Base-by-base conservation (phyloP, 2,797 vertebrate genomes). In the Oreortyx pictus region DNA sequence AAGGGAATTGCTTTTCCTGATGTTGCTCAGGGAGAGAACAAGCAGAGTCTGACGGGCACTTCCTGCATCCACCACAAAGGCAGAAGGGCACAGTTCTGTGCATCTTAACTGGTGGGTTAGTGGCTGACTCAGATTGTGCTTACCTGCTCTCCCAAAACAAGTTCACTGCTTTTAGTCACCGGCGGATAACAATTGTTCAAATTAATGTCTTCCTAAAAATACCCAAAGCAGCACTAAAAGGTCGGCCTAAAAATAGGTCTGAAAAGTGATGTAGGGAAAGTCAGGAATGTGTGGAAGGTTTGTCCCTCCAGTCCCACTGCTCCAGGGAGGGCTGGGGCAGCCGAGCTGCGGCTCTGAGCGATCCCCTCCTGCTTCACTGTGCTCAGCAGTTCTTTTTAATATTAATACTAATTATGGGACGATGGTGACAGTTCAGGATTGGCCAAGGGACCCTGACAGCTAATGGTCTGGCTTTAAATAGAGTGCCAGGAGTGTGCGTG, bases 381-480 rank as follows among this genome's bases (percentile, higher is more conserved):
- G 82, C 80, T 84, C 89, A 79, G 71, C 1, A 1, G 49, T 86
- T 95, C 90, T 47, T 50, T 56, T 91, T 88, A 80, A 93, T 72
- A 59, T 91, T 88, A 80, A 93, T 72, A 37, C 11, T 37, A 37
- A 37, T 37, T 37, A 37, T 71, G 93, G 87, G 80, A 46, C 54
- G 91, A 49, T 27, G 44, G 31, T 74, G 83, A 88, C 75, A 24
- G 56, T 23, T 86, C 0, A 22, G 95, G 91, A 64, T 88, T 93
- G 93, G 95, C 92, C 57, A 27, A 73, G 93, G 92, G 82, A 92
- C 39, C 91, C 91, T 78, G 77, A 61, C 15, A 91, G 86, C 84
- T 80, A 67, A 60, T 2, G 14, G 22, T 57, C 70, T 47, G 18
- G 29, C 87, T 95, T 79, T 89, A 61, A 87, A 72, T 77, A 78